A percentile compares a stretch with the other conserved stretches of the same genome.
Evolutionary conservation across 2,888 invertebrate genomes (phyloP).

Genomic region (Stenurella melanura): DNA sequence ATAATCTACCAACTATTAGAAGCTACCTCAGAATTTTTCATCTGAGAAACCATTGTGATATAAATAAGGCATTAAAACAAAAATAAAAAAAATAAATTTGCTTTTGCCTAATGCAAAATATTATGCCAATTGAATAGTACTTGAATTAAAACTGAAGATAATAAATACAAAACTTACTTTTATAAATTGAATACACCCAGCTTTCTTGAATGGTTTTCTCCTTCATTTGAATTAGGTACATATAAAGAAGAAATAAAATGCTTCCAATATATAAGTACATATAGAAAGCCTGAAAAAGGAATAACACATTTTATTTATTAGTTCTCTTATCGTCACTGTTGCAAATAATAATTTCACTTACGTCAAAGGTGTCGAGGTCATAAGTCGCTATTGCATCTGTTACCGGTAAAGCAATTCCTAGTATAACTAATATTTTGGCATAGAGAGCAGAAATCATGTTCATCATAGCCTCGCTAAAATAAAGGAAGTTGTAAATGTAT

Average conservation of each 20-base stretch:
- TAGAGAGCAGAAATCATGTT: slow-evolving; percentile 87
- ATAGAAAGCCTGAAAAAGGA: slow-evolving; percentile 89
- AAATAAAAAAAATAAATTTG: too few relatives aligned
- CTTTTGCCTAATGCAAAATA: too few relatives aligned
- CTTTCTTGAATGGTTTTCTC: slow-evolving; percentile 66
- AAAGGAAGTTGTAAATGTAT: not conserved
- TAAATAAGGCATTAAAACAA: too few relatives aligned
- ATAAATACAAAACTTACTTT: slow-evolving; percentile 5
- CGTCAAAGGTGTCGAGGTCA: slow-evolving; percentile 80
- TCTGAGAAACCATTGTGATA: too few relatives aligned
- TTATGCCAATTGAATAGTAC: too few relatives aligned
- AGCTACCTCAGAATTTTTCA: too few relatives aligned
- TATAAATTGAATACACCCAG: slow-evolving; percentile 43
- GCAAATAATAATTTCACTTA: slow-evolving; percentile 26
- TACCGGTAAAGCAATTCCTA: slow-evolving; percentile 90
- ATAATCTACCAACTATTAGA: too few relatives aligned
- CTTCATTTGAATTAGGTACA: slow-evolving; percentile 80
- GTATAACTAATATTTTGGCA: slow-evolving; percentile 88
- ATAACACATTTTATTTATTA: slow-evolving; percentile 68
- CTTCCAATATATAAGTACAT: slow-evolving; percentile 87
- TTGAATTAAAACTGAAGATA: not conserved
- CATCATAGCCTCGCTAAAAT: slow-evolving; percentile 81
- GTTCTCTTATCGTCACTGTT: not conserved
- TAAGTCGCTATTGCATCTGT: slow-evolving; percentile 89
- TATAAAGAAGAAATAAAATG: slow-evolving; percentile 81